These are phyloP conservation scores for Stramonita haemastoma DNA, from an alignment of 2,888 invertebrate genomes.

Conservation along the genomic window DNA sequence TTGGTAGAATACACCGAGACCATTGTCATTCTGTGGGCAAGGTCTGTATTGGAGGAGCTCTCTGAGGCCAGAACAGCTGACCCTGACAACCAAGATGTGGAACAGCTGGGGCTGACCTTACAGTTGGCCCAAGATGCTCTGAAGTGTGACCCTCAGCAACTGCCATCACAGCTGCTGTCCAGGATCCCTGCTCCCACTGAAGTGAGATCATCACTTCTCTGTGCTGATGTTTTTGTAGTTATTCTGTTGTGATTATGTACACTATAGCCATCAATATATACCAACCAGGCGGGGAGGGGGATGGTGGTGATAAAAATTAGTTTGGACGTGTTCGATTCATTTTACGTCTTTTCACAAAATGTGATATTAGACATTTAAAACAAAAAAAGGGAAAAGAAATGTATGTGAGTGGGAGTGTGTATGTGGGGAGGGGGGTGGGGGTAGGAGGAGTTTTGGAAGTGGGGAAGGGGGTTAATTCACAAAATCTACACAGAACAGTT, in stretches of 20 bases:
- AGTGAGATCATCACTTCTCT: not conserved
- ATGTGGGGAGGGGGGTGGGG: too few relatives aligned
- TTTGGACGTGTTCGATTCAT: too few relatives aligned
- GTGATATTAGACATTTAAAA: too few relatives aligned
- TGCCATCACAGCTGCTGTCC: not conserved
- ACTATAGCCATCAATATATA: not conserved
- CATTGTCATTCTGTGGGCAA: not conserved
- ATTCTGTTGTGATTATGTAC: not conserved
- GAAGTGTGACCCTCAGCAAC: not conserved
- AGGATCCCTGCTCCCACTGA: constrained; percentile 1
- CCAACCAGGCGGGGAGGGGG: too few relatives aligned
- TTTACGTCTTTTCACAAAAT: too few relatives aligned
- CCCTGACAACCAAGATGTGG: not conserved
- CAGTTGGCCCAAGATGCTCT: not conserved
- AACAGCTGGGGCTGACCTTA: not conserved
- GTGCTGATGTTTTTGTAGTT: not conserved
- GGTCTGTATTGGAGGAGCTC: not conserved
- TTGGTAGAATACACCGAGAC: too few relatives aligned
- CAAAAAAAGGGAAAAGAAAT: too few relatives aligned
- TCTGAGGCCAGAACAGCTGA: not conserved
- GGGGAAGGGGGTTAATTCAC: too few relatives aligned
- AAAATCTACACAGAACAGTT: too few relatives aligned
- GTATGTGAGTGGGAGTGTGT: too few relatives aligned
- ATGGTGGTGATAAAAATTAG: too few relatives aligned
- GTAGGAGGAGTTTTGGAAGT: too few relatives aligned